Percentiles rank a stretch among this genome's conserved stretches.
Conservation (phyloP, 2,113 vertebrate genomes). For the Rutilus rutilus region DNA sequence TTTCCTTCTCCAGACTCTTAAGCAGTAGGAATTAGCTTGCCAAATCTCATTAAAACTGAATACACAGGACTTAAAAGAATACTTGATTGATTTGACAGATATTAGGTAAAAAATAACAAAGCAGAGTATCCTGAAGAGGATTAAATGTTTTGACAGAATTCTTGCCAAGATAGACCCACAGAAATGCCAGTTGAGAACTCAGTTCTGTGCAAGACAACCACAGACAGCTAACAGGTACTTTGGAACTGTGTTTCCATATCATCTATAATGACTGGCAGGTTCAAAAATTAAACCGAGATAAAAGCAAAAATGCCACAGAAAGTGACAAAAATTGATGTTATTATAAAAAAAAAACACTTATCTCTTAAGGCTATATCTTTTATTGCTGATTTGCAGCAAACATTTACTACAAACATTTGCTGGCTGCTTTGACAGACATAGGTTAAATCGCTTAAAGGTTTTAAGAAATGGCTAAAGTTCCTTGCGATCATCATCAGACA, state of each 20-base stretch:
- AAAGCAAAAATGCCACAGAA: neutral
- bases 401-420: neutral
- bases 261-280: neutral
- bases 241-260: neutral
- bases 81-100: conserved; percentile 24
- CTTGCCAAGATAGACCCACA: conserved; percentile 43
- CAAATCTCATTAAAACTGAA: conserved; percentile 26
- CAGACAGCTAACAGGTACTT: neutral
- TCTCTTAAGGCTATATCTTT: neutral
- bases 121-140: conserved; percentile 22
- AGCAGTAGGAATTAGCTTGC: neutral
- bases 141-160: conserved; percentile 46
- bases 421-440: neutral
- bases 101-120: conserved; percentile 43
- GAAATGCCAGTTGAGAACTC: conserved; percentile 31
- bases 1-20: conserved; percentile 2
- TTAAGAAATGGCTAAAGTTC: neutral
- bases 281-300: neutral
- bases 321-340: neutral
- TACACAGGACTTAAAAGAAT: conserved; percentile 30
- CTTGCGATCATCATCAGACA: neutral
- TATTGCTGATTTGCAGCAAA: neutral
- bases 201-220: neutral
- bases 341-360: neutral
- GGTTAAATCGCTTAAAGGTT: neutral